Base-by-base conservation (phyloP, 1,140 invertebrate species). In the Ceratosolen fusciceps region DNA sequence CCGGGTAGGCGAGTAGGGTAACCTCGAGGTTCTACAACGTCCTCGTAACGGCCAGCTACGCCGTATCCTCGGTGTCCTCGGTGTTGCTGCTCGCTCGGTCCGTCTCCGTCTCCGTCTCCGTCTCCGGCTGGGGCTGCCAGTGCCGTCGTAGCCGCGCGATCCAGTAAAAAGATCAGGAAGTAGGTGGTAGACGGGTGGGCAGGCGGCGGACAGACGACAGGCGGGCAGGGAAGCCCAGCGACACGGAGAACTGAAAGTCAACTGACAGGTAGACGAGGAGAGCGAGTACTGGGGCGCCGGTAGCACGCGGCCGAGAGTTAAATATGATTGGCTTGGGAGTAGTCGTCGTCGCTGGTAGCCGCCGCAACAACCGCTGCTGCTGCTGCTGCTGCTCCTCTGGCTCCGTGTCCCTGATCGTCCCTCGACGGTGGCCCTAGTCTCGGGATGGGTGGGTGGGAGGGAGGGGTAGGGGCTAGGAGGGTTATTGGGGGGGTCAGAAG, bases 251-350 rank as follows among this genome's bases (percentile, higher is more conserved):
- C 56, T 24, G 26, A 68, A 43, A 43, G 7, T 21, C 19, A 29
- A 68, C 21, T 60, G 26, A 21, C 77, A 65, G 39, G 54, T 24
- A n/a, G n/a, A 39, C 39, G 56, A 29, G 10, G 16, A 1, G 67
- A 75, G 39, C 56, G 71, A 74, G 31, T 54, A 85, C 83, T 86
- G 84, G 82, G 74, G 82, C 62, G 75, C 81, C 82, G 83, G 82
- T 78, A 85, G 74, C 82, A 84, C 78, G 84, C 80, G 79, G 77
- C 80, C 70, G 26, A 74, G 80, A 77, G 81, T 83, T 87, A 87
- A 87, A 87, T 86, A 86, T 77, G 82, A 83, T 82, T 82, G 49
- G 68, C 31, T 26, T 10, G 19, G 31, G 5, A 54, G 31, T 29
- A n/a, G 34, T n/a, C n/a, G n/a, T n/a, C n/a, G n/a, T n/a, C n/a